These are phyloP conservation scores for Pangasius djambal DNA, from an alignment of 2,797 vertebrate species.

Conservation along the genomic window DNA sequence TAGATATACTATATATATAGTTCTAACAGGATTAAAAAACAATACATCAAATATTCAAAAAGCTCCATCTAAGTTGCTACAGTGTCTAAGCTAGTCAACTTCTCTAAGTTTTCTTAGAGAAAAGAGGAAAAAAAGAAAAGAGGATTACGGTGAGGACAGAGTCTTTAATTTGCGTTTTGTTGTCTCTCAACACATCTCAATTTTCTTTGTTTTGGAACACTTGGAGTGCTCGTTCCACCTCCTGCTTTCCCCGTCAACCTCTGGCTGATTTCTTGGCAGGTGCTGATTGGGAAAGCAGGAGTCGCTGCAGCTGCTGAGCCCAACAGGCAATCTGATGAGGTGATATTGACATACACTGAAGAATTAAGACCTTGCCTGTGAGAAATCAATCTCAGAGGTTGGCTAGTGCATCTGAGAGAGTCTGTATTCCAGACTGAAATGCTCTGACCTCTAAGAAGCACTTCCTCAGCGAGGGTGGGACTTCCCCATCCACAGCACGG, in stretches of 20 bases:
- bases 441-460: constrained; percentile 90
- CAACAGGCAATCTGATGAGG: constrained; percentile 23
- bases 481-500: constrained; percentile 89
- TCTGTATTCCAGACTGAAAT: constrained; percentile 25
- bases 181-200: not conserved
- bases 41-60: not conserved
- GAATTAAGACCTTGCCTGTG: constrained; percentile 34
- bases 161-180: not conserved
- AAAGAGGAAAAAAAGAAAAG: not conserved
- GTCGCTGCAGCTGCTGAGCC: not conserved
- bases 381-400: constrained; percentile 12
- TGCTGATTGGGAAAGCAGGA: constrained; percentile 26
- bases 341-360: constrained; percentile 28
- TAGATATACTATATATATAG: not conserved
- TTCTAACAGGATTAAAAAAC: not conserved
- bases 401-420: constrained; percentile 19
- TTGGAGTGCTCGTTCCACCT: not conserved
- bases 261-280: constrained; percentile 26
- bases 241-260: constrained; percentile 29
- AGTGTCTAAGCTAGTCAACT: not conserved
- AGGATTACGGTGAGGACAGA: not conserved
- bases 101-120: not conserved
- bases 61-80: not conserved
- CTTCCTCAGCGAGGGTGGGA: constrained; percentile 89
- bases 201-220: not conserved